A percentile compares a stretch with the other conserved stretches of the same genome.
Evolutionary conservation across 2,797 vertebrate species (phyloP).

Genomic region (Thunnus albacares): DNA sequence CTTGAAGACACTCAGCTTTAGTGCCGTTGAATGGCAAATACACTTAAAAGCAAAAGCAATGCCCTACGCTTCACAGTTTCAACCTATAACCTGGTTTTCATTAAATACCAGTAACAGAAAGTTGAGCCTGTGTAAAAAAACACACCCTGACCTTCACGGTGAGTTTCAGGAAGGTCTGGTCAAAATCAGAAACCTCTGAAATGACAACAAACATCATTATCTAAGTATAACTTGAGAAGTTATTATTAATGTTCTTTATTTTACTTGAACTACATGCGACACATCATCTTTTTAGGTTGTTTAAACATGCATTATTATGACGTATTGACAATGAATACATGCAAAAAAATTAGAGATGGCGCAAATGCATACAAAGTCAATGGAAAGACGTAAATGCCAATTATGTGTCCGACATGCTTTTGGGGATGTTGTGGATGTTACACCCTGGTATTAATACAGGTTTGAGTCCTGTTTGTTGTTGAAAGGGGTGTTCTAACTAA

Average conservation of each 20-base stretch:
- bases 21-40: background rate
- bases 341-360: background rate
- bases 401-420: background rate
- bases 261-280: background rate
- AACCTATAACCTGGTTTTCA: background rate
- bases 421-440: background rate
- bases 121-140: background rate
- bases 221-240: slow-evolving; percentile 5
- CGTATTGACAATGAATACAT: slow-evolving; percentile 8
- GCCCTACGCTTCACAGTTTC: background rate
- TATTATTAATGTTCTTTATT: slow-evolving; percentile 24
- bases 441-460: background rate
- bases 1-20: background rate
- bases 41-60: background rate
- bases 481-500: background rate
- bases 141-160: background rate
- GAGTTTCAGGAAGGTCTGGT: slow-evolving; percentile 25
- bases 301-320: background rate
- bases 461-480: background rate
- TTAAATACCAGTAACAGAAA: background rate
- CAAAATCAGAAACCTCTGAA: slow-evolving; percentile 39
- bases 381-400: no score
- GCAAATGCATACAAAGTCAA: background rate
- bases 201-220: slow-evolving; percentile 35
- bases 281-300: background rate